A percentile compares a stretch with the other conserved stretches of the same genome.
These are phyloP conservation scores for Anolis sagrei DNA, from an alignment of 2,113 vertebrate genomes.

Conservation along the genomic window DNA sequence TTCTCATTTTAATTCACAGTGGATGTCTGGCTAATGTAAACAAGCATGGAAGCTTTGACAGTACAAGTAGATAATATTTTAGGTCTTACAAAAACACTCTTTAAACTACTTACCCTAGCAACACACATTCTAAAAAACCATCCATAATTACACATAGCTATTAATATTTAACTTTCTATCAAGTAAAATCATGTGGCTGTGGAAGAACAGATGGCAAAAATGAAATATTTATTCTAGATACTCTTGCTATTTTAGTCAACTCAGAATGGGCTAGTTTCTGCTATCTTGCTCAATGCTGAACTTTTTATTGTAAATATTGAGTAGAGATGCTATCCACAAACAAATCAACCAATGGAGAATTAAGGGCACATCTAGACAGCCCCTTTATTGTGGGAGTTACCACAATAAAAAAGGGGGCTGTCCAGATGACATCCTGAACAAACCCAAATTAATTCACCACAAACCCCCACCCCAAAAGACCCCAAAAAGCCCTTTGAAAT, in stretches of 20 bases:
- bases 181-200: neutral
- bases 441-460: too few relatives aligned
- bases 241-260: neutral
- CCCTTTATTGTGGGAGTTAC: too few relatives aligned
- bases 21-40: conserved; percentile 50
- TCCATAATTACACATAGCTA: neutral
- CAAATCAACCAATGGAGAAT: too few relatives aligned
- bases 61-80: conserved; percentile 56
- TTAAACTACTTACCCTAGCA: conserved; percentile 35
- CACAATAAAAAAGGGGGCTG: too few relatives aligned
- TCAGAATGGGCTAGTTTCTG: neutral
- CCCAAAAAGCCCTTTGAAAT: too few relatives aligned
- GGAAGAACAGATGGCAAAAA: neutral
- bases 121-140: neutral
- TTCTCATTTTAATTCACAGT: conserved; percentile 26
- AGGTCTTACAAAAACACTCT: conserved; percentile 51
- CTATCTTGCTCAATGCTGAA: neutral
- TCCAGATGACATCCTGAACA: too few relatives aligned
- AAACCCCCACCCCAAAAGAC: too few relatives aligned
- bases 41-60: conserved; percentile 59
- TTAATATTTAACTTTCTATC: conserved; percentile 32
- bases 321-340: neutral
- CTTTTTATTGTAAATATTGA: neutral
- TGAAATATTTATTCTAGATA: neutral
- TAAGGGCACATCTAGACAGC: too few relatives aligned